Conservation (phyloP, 2,888 invertebrate genomes). For the Cantharis flavilabris region DNA sequence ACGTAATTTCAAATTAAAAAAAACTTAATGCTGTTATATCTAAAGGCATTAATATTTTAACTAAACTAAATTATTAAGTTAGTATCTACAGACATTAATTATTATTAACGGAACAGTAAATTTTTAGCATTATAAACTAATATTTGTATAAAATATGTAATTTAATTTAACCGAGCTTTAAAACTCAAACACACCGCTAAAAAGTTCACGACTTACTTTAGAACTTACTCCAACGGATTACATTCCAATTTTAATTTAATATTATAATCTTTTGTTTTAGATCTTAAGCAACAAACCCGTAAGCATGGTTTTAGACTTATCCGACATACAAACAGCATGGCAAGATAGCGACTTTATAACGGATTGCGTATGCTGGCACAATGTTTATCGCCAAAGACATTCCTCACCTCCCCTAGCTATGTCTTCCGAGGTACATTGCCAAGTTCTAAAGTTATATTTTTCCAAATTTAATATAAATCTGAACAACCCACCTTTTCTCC, state of each 20-base stretch:
- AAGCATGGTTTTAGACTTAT: constrained; percentile 72
- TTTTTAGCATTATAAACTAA: background rate
- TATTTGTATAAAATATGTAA: background rate
- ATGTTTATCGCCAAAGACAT: constrained; percentile 78
- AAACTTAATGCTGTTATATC: too few species aligned
- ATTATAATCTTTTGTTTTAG: constrained; percentile 53
- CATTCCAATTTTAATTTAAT: background rate
- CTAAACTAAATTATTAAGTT: background rate
- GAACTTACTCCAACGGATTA: background rate
- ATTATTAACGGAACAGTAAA: background rate
- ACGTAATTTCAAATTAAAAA: too few species aligned
- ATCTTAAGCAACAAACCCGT: constrained; percentile 69
- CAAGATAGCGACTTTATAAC: constrained; percentile 81
- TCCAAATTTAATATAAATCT: background rate
- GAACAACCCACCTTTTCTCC: background rate
- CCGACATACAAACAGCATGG: constrained; percentile 75
- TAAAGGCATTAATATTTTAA: background rate
- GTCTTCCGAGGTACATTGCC: constrained; percentile 69
- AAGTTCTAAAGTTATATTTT: too few species aligned
- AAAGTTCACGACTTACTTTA: background rate
- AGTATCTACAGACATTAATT: background rate
- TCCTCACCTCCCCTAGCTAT: constrained; percentile 73
- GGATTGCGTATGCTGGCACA: constrained; percentile 82
- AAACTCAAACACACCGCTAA: background rate
- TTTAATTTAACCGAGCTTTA: background rate